Conservation (phyloP, 2,888 invertebrate species). For the Callimorpha dominula region DNA sequence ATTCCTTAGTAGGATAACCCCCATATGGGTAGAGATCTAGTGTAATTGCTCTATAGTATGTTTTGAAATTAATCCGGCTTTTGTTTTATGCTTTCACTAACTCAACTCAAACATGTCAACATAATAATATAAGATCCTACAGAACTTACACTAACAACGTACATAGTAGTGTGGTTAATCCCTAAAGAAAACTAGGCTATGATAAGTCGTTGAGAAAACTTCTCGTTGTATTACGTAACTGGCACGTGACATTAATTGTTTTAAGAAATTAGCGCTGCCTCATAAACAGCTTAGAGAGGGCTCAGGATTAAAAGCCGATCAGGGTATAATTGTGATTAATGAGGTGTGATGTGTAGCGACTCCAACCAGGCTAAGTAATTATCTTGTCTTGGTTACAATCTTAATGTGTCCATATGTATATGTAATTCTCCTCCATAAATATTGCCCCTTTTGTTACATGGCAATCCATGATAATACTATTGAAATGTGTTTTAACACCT, state of each 20-base stretch:
- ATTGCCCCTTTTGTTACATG: background rate
- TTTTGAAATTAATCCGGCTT: background rate
- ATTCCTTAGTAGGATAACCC: background rate
- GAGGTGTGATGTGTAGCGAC: background rate
- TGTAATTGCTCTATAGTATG: background rate
- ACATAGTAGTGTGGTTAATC: constrained; percentile 60
- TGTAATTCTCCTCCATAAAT: background rate
- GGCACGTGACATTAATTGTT: constrained; percentile 61
- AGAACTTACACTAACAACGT: constrained; percentile 46
- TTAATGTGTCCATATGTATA: background rate
- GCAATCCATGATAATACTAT: too few species aligned
- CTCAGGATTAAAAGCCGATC: background rate
- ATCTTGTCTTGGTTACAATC: background rate
- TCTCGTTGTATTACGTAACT: constrained; percentile 51
- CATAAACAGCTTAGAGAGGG: constrained; percentile 39
- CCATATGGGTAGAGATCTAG: background rate
- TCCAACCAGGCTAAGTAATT: background rate
- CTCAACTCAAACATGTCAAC: constrained; percentile 22
- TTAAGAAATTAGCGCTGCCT: constrained; percentile 60
- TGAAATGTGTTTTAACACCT: background rate
- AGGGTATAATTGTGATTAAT: background rate
- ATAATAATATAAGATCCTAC: constrained; percentile 44
- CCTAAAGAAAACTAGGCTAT: constrained; percentile 52
- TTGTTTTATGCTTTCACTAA: background rate
- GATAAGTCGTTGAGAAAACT: constrained; percentile 62